These are phyloP conservation scores for Lepus americanus DNA, from an alignment of 2,113 vertebrate species.

Conservation along the genomic window DNA sequence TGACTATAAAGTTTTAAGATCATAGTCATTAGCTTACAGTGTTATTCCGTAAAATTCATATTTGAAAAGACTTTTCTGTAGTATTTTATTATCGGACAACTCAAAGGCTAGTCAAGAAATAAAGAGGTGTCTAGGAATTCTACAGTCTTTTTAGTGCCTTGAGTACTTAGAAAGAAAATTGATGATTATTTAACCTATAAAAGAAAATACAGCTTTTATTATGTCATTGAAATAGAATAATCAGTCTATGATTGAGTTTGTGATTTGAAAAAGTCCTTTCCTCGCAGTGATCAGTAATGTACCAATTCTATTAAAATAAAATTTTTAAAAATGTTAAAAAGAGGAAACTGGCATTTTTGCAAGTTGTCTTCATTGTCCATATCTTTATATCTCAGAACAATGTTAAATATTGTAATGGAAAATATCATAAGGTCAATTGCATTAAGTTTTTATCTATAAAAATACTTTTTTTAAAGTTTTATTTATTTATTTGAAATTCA, in stretches of 20 bases:
- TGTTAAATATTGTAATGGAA: background rate
- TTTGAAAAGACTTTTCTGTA: background rate
- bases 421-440: background rate
- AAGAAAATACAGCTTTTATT: constrained; percentile 24
- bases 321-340: constrained; percentile 11
- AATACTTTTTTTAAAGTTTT: too few relatives aligned
- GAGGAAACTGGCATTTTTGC: background rate
- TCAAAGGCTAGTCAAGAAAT: constrained; percentile 3
- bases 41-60: background rate
- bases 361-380: background rate
- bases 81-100: background rate
- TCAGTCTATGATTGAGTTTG: background rate
- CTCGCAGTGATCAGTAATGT: background rate
- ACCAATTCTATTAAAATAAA: constrained; percentile 27
- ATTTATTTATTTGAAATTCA: too few relatives aligned
- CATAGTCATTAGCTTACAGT: background rate
- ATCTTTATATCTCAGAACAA: background rate
- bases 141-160: background rate
- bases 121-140: constrained; percentile 41
- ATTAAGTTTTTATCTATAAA: background rate
- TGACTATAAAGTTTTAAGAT: background rate
- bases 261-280: constrained; percentile 32
- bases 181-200: background rate
- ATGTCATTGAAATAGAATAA: constrained; percentile 23
- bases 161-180: constrained; percentile 53